Evolutionary conservation across 1,140 invertebrate genomes (phyloP).

Genomic region (Phymastichus coffea): DNA sequence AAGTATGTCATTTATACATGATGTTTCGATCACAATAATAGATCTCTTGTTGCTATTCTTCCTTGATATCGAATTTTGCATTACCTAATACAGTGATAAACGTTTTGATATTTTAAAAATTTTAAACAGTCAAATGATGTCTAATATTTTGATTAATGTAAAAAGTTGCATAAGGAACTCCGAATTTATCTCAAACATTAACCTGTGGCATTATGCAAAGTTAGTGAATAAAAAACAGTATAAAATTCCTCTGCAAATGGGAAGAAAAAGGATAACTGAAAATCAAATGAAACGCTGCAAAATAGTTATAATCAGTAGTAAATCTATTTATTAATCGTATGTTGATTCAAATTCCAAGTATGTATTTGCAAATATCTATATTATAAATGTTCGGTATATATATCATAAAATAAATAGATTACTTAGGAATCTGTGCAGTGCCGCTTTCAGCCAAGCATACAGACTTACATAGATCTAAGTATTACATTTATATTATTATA

Average conservation of each 20-base stretch:
- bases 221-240: not conserved
- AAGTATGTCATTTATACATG: slow-evolving; percentile 15
- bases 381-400: slow-evolving; percentile 10
- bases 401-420: slow-evolving; percentile 7
- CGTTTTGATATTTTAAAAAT: slow-evolving; percentile 26
- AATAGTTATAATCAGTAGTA: slow-evolving; percentile 18
- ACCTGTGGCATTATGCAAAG: slow-evolving; percentile 3
- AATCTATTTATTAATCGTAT: slow-evolving; percentile 6
- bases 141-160: not conserved
- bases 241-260: not conserved
- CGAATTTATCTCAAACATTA: not conserved
- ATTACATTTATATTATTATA: slow-evolving; percentile 11
- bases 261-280: not conserved
- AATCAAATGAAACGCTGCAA: slow-evolving; percentile 13
- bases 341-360: slow-evolving; percentile 13
- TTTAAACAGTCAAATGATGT: too few relatives aligned
- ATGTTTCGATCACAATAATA: slow-evolving; percentile 6
- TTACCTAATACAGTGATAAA: slow-evolving; percentile 3
- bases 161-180: too few relatives aligned
- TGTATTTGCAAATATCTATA: slow-evolving; percentile 6
- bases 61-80: slow-evolving; percentile 6
- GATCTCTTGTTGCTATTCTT: slow-evolving; percentile 11
- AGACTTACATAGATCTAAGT: slow-evolving; percentile 11
- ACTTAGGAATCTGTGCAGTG: slow-evolving; percentile 12
- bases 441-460: slow-evolving; percentile 15